These are phyloP conservation scores for Zhuqinia jingwanae DNA, from an alignment of 2,888 invertebrate species.

Conservation along the genomic window DNA sequence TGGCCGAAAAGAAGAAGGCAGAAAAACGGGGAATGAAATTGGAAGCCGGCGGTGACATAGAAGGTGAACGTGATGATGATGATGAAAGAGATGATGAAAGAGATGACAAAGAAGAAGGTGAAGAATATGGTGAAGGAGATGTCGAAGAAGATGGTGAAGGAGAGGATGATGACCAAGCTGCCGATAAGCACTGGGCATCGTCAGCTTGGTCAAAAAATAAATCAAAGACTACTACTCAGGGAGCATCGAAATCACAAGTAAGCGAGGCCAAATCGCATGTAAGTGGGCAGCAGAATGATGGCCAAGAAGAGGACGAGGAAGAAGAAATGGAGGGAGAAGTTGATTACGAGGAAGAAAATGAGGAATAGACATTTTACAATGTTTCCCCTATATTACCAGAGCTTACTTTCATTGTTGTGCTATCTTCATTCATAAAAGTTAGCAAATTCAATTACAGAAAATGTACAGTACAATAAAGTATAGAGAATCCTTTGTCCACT, in stretches of 20 bases:
- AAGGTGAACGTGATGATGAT: too few species aligned
- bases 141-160: neutral
- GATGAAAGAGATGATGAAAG: neutral
- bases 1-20: too few species aligned
- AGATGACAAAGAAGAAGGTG: neutral
- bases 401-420: neutral
- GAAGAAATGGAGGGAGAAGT: neutral
- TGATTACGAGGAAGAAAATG: neutral
- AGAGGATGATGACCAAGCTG: neutral
- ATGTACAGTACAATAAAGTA: neutral
- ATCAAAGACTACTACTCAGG: too few species aligned
- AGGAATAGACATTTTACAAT: neutral
- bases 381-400: too few species aligned
- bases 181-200: too few species aligned
- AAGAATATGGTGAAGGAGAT: neutral
- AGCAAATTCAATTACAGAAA: constrained; percentile 3
- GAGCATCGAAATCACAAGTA: too few species aligned
- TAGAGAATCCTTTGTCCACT: neutral
- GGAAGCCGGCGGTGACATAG: too few species aligned
- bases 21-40: too few species aligned
- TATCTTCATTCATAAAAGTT: neutral
- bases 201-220: too few species aligned
- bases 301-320: neutral
- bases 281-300: neutral
- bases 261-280: too few species aligned